Base-by-base conservation (phyloP, 2,797 vertebrate genomes). In the Spinibarbus caldwelli region DNA sequence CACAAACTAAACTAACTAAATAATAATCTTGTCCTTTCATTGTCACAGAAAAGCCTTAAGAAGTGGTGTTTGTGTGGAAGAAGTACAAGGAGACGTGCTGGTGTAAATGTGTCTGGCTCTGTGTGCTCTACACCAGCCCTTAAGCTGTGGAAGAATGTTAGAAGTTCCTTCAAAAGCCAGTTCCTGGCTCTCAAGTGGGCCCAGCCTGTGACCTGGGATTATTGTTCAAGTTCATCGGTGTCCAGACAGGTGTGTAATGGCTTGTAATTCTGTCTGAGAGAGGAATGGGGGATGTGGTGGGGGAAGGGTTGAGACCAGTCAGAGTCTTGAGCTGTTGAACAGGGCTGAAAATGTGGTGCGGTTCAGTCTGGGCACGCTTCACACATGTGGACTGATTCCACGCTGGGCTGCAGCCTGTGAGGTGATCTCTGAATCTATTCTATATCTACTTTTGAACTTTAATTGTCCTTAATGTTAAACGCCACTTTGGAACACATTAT, bases 181-280 rank as follows among this genome's bases (percentile, higher is more conserved):
- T 78, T 84, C 75, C 43, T 73, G 85, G 66, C 54, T 82, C 82
- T 82, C 67, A 62, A 82, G 70, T 87, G 75, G 70, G 64, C 59
- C 68, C 31, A 80, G 83, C 68, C 75, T 83, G 66, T 86, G 84
- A 85, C 86, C 87, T 87, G 84, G 82, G 79, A 88, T 80, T 78
- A 86, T 71, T 87, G 88, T 89, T 86, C 84, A 88, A 88, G 87
- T 88, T 90, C 89, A 90, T 80, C 66, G 43, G 84, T 86, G 83
- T 89, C 87, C 87, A 89, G 86, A 88, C 88, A 87, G 87, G 88
- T 87, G 75, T 89, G 89, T 88, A 87, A 86, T 85, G 87, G 82
- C 84, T 85, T 80, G 86, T 86, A 86, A 86, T 71, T 83, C 80
- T 80, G 85, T 84, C 86, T 88, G 79, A 62, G 59, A 59, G 75